Conservation (phyloP, 2,797 vertebrate genomes). For the Geranospiza caerulescens region DNA sequence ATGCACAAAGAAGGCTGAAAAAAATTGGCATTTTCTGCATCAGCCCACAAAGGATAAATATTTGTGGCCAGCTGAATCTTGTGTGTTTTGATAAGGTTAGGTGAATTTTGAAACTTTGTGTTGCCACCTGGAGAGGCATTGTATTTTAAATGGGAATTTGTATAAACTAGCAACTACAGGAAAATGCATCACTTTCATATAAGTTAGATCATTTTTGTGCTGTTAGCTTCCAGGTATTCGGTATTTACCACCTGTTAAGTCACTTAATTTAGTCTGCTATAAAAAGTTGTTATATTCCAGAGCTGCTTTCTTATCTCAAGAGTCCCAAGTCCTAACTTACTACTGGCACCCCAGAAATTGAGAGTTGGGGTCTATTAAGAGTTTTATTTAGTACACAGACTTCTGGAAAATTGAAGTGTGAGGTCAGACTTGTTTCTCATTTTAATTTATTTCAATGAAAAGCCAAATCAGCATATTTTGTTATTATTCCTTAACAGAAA, state of each 20-base stretch:
- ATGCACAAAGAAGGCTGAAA: constrained; percentile 92
- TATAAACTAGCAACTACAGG: background rate
- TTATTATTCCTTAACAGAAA: background rate
- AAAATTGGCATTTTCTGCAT: constrained; percentile 94
- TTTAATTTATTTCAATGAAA: background rate
- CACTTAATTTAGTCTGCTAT: background rate
- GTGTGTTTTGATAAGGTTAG: constrained; percentile 97
- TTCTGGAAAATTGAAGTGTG: background rate
- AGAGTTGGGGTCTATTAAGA: background rate
- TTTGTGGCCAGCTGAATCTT: constrained; percentile 96
- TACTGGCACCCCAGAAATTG: background rate
- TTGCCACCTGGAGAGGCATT: background rate
- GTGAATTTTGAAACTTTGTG: background rate
- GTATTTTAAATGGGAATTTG: background rate
- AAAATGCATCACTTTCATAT: background rate
- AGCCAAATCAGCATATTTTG: rapidly evolving
- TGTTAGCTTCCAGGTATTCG: background rate
- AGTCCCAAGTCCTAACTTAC: background rate
- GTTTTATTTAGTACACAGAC: background rate
- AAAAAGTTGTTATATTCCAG: background rate
- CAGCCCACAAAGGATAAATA: constrained; percentile 97
- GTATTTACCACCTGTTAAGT: background rate
- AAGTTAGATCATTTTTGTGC: background rate
- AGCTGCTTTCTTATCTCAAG: background rate
- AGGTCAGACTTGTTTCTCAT: background rate